These are phyloP conservation scores for Drosophila mayaguana DNA, from an alignment of 2,888 invertebrate species.

Conservation along the genomic window DNA sequence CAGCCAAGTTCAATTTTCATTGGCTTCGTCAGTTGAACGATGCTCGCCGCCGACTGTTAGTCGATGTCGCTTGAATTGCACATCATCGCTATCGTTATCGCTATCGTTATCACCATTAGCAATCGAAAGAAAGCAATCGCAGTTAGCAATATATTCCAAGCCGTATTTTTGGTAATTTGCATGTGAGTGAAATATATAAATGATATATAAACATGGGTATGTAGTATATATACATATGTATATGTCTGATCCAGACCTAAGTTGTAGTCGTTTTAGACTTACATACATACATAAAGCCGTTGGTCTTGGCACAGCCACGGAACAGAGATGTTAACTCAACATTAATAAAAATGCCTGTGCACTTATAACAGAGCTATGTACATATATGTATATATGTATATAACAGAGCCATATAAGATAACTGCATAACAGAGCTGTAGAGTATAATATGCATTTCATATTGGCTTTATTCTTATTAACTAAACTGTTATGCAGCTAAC, in stretches of 20 bases:
- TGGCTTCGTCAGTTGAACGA: conserved; percentile 29
- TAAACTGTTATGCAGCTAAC: neutral
- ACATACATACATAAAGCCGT: neutral
- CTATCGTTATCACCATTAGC: neutral
- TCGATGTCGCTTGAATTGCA: conserved; percentile 40
- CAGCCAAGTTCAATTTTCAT: conserved; percentile 16
- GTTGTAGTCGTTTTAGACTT: neutral
- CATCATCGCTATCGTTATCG: conserved; percentile 11
- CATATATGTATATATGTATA: too few relatives aligned
- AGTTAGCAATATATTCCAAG: neutral
- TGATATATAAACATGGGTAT: neutral
- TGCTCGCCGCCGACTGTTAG: conserved; percentile 39
- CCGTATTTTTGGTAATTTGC: neutral
- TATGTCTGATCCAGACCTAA: neutral
- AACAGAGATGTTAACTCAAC: neutral
- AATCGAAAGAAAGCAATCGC: neutral
- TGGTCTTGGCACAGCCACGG: neutral
- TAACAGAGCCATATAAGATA: neutral
- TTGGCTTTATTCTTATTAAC: neutral
- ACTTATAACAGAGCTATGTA: neutral
- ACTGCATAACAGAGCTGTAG: neutral
- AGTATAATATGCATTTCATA: neutral
- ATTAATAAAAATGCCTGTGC: neutral
- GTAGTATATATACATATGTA: neutral
- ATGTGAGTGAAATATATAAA: conserved; percentile 11